Conservation (phyloP, 2,888 invertebrate species). For the Lypha dubia region DNA sequence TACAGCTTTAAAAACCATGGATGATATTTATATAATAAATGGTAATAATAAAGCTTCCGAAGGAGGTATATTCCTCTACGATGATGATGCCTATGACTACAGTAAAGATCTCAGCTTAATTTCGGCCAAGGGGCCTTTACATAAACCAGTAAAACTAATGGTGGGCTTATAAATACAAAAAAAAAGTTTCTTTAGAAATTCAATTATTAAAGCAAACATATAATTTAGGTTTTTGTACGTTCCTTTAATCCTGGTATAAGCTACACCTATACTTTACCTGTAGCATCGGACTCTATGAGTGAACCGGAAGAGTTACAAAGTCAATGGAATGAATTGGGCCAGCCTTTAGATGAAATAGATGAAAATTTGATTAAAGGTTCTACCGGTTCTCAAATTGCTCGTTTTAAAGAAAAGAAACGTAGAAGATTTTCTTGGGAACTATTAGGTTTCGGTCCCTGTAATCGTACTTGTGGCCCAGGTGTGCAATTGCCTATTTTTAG, state of each 20-base stretch:
- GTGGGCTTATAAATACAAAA: conserved; percentile 71
- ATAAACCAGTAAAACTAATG: conserved; percentile 77
- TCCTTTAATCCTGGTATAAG: conserved; percentile 93
- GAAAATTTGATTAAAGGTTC: conserved; percentile 73
- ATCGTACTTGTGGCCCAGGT: conserved; percentile 89
- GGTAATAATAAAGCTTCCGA: conserved; percentile 90
- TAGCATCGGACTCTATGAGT: conserved; percentile 82
- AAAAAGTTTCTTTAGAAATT: not conserved
- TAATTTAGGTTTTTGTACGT: conserved; percentile 88
- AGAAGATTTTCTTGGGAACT: conserved; percentile 89
- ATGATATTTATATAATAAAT: conserved; percentile 91
- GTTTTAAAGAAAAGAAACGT: conserved; percentile 83
- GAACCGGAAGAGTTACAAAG: conserved; percentile 81
- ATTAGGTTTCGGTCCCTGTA: conserved; percentile 90
- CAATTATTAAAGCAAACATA: not conserved
- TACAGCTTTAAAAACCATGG: conserved; percentile 89
- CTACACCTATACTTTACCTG: conserved; percentile 92
- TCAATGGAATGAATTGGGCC: conserved; percentile 80
- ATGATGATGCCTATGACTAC: conserved; percentile 91
- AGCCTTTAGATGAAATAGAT: conserved; percentile 78
- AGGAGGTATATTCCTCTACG: conserved; percentile 88
- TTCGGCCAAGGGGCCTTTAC: conserved; percentile 78
- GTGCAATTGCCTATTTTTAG: conserved; percentile 81
- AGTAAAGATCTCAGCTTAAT: conserved; percentile 84
- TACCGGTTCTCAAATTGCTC: conserved; percentile 61